phyloP scores from a whole-genome alignment of 2,113 vertebrate species.

The Pangasianodon hypophthalmus region DNA sequence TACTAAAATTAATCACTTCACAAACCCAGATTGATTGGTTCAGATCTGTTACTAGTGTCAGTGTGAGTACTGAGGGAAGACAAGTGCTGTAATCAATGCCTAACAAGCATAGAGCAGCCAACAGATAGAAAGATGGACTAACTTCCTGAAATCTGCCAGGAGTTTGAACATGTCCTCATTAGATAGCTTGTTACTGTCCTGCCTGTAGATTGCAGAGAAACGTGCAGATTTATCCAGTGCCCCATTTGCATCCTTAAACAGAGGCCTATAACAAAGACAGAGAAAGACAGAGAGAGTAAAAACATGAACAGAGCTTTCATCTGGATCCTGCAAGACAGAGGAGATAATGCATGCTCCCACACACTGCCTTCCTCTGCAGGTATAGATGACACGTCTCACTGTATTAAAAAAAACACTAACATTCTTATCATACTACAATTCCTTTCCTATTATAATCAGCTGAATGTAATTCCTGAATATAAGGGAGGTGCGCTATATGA shows the following conservation, averaged over 20 bases:
- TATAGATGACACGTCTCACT: slow-evolving; percentile 2
- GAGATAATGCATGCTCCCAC: slow-evolving; percentile 16
- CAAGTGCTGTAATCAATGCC: neutral
- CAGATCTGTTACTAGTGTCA: neutral
- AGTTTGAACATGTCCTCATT: slow-evolving; percentile 96
- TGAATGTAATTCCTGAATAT: neutral
- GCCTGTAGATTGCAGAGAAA: slow-evolving; percentile 93
- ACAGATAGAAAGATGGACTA: slow-evolving; percentile 65
- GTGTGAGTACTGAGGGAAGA: neutral
- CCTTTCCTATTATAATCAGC: neutral
- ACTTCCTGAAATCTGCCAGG: slow-evolving; percentile 95
- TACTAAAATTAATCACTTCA: neutral
- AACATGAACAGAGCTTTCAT: slow-evolving; percentile 31
- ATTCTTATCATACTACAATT: neutral
- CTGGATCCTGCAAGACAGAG: slow-evolving; percentile 10
- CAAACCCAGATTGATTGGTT: neutral
- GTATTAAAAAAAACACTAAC: slow-evolving; percentile 21
- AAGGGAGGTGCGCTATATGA: neutral
- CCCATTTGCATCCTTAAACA: slow-evolving; percentile 93
- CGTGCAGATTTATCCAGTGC: slow-evolving; percentile 90
- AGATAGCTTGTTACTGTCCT: slow-evolving; percentile 96
- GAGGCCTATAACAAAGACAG: slow-evolving; percentile 72
- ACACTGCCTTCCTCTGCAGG: slow-evolving; percentile 19
- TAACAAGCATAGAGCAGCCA: neutral
- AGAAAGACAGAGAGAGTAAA: neutral